A percentile compares a stretch with the other conserved stretches of the same genome.
Conservation (phyloP, 2,888 invertebrate genomes). For the Dolichopus griseipennis region DNA sequence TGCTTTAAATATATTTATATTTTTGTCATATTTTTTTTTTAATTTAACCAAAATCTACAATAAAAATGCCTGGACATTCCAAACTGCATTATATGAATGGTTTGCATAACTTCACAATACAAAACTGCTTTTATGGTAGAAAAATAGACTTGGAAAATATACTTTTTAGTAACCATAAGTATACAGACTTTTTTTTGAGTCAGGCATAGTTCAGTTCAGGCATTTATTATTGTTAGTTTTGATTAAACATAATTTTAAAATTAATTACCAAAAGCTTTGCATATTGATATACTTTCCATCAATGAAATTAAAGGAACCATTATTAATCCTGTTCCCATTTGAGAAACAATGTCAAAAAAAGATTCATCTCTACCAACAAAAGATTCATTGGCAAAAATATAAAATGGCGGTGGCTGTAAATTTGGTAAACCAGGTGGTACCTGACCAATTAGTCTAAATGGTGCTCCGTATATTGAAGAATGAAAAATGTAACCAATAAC, state of each 20-base stretch:
- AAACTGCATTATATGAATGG: not conserved
- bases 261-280: conserved; percentile 77
- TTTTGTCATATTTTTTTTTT: not conserved
- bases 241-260: not conserved
- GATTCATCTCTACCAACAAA: conserved; percentile 42
- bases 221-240: too few species aligned
- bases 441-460: conserved; percentile 62
- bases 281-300: conserved; percentile 86
- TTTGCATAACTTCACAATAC: not conserved
- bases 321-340: conserved; percentile 74
- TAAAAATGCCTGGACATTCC: too few species aligned
- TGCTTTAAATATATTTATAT: conserved; percentile 42
- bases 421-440: conserved; percentile 69
- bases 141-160: too few species aligned
- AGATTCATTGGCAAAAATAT: conserved; percentile 50
- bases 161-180: too few species aligned
- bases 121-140: too few species aligned
- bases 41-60: too few species aligned
- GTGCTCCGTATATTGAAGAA: conserved; percentile 42
- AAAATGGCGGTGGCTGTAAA: conserved; percentile 58
- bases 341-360: conserved; percentile 65
- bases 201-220: too few species aligned
- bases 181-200: too few species aligned
- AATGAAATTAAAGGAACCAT: conserved; percentile 81
- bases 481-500: conserved; percentile 58